Percentiles rank a stretch among this genome's conserved stretches.
phyloP scores from a whole-genome alignment of 2,113 vertebrate genomes.

The Marmota monax region DNA sequence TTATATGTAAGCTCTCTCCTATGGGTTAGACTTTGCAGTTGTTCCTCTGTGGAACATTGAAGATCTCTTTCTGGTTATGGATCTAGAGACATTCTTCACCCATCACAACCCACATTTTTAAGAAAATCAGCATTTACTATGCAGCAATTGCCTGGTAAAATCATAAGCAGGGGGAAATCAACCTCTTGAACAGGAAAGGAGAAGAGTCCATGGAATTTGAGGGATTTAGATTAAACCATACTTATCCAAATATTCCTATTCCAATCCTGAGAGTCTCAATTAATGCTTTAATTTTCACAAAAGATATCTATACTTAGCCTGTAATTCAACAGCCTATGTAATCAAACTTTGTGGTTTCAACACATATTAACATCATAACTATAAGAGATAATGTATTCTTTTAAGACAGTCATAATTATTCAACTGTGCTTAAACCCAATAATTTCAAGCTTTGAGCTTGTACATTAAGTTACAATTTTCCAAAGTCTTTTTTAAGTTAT shows the following conservation, averaged over 20 bases:
- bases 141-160: neutral
- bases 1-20: neutral
- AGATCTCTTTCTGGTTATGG: neutral
- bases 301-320: neutral
- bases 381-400: slow-evolving; percentile 20
- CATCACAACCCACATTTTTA: neutral
- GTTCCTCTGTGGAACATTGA: neutral
- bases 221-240: neutral
- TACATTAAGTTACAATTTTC: neutral
- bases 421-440: neutral
- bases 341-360: slow-evolving; percentile 20
- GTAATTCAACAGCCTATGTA: neutral
- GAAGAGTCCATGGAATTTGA: neutral
- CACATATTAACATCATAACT: neutral
- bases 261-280: neutral
- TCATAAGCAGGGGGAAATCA: neutral
- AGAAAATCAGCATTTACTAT: neutral
- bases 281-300: neutral
- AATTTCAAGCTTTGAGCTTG: neutral
- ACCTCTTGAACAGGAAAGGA: neutral
- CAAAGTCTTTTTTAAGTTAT: slow-evolving; percentile 1
- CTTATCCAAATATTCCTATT: neutral
- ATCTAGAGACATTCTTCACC: neutral
- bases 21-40: neutral
- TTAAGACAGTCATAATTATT: neutral